Conservation (phyloP, 2,888 invertebrate genomes). For the Ditylenchus weischeri region DNA sequence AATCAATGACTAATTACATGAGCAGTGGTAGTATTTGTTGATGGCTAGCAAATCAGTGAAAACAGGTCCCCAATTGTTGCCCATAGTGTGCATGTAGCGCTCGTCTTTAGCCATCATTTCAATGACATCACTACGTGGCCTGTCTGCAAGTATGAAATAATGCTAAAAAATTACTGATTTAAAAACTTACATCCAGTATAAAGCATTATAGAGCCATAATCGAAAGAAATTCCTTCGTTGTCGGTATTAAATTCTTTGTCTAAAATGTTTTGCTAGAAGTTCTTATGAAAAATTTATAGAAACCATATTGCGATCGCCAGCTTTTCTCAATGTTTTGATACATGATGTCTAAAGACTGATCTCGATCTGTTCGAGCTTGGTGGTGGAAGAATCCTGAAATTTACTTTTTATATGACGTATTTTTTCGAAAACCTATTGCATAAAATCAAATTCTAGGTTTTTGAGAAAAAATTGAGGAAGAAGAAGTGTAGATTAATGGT, state of each 20-base stretch:
- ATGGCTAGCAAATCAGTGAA: slow-evolving; percentile 26
- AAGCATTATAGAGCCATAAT: slow-evolving; percentile 18
- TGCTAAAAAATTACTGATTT: background rate
- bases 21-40: slow-evolving; percentile 31
- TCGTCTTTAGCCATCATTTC: slow-evolving; percentile 16
- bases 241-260: slow-evolving; percentile 13
- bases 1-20: slow-evolving; percentile 2
- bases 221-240: slow-evolving; percentile 12
- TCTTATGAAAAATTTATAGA: too few species aligned
- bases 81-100: slow-evolving; percentile 31
- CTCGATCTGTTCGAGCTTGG: slow-evolving; percentile 19
- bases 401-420: too few species aligned
- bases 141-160: background rate
- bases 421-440: background rate
- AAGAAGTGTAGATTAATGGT: too few species aligned
- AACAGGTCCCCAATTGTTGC: slow-evolving; percentile 23
- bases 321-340: slow-evolving; percentile 13
- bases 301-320: slow-evolving; percentile 12
- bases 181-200: slow-evolving; percentile 12
- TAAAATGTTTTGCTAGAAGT: too few species aligned
- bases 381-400: slow-evolving; percentile 18
- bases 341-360: slow-evolving; percentile 8
- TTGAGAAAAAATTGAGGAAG: too few species aligned
- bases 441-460: too few species aligned
- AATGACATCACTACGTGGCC: background rate